A percentile compares a stretch with the other conserved stretches of the same genome.
phyloP scores from a whole-genome alignment of 2,113 vertebrate species.

The Connochaetes taurinus region DNA sequence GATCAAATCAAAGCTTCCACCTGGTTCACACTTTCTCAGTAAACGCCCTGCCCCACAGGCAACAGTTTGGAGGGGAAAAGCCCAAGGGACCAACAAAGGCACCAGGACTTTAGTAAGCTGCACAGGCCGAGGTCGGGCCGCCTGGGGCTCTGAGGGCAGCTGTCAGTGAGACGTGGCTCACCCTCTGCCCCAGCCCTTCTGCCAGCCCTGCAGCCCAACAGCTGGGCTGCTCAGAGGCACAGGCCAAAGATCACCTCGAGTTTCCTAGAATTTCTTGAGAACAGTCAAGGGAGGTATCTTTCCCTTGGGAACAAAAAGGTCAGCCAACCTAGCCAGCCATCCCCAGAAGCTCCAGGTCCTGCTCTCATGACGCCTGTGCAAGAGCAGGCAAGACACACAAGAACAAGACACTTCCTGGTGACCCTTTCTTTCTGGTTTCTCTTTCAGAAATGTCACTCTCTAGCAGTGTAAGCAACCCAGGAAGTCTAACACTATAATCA shows the following conservation, averaged over 20 bases:
- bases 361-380: fast-evolving
- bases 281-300: background rate
- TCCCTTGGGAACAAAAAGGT: background rate
- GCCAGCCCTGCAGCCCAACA: background rate
- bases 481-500: background rate
- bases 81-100: background rate
- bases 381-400: background rate
- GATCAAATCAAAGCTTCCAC: background rate
- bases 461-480: background rate
- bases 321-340: background rate
- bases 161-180: fast-evolving
- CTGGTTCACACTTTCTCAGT: background rate
- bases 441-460: background rate
- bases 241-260: background rate
- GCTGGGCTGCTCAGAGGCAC: background rate
- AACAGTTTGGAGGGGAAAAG: background rate
- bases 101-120: background rate
- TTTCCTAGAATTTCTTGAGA: background rate
- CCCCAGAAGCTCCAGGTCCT: background rate
- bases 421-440: background rate
- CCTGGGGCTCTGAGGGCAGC: no score
- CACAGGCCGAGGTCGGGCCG: background rate
- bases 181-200: background rate
- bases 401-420: background rate
- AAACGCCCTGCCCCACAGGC: background rate